Evolutionary conservation across 2,888 invertebrate genomes (phyloP).

Genomic region (Acheta domesticus): DNA sequence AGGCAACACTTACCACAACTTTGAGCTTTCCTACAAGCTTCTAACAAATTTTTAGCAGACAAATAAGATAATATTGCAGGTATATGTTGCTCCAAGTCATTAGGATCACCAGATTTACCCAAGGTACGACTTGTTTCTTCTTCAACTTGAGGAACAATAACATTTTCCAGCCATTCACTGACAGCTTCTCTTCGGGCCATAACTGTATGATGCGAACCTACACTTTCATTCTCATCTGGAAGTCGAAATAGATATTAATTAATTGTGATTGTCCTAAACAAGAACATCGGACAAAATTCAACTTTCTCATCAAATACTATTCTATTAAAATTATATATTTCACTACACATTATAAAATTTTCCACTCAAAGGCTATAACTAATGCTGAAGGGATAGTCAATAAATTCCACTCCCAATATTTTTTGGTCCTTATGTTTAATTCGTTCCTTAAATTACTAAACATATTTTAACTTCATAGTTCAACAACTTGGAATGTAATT

Average conservation of each 20-base stretch:
- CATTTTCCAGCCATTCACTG: slow-evolving; percentile 61
- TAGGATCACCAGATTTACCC: slow-evolving; percentile 44
- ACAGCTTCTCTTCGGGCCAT: slow-evolving; percentile 60
- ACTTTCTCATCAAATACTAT: too few relatives aligned
- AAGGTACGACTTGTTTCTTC: slow-evolving; percentile 41
- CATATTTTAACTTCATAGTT: too few relatives aligned
- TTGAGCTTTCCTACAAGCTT: slow-evolving; percentile 47
- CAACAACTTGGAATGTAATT: too few relatives aligned
- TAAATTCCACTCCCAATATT: too few relatives aligned
- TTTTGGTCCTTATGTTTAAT: too few relatives aligned
- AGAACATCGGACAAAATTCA: neutral
- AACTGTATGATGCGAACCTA: slow-evolving; percentile 49
- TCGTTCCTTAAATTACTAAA: too few relatives aligned
- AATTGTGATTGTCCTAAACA: neutral
- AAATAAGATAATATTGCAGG: slow-evolving; percentile 47
- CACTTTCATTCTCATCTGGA: neutral
- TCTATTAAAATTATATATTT: too few relatives aligned
- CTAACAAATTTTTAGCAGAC: slow-evolving; percentile 49
- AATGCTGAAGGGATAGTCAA: too few relatives aligned
- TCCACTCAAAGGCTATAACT: too few relatives aligned
- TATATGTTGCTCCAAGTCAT: slow-evolving; percentile 47
- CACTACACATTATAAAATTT: too few relatives aligned
- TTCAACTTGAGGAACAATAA: slow-evolving; percentile 49
- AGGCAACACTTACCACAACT: slow-evolving; percentile 37
- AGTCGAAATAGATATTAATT: neutral